Base-by-base conservation (phyloP, 2,797 vertebrate species). In the Yasuhikotakia modesta region DNA sequence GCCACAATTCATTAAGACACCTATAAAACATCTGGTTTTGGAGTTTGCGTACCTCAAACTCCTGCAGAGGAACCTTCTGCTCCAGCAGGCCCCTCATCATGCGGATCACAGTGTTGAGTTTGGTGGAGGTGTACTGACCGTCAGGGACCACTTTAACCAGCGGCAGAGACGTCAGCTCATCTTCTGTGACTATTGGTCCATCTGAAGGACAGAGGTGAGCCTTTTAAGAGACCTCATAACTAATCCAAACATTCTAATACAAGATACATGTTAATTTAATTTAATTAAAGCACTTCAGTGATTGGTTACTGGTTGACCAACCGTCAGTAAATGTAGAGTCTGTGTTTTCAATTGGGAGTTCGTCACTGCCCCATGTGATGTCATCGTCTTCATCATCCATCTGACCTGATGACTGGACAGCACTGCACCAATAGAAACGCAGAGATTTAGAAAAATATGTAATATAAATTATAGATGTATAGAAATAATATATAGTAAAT, bases 51-150 rank as follows among this genome's bases (percentile, higher is more conserved):
- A 99, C 98, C 91, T 98, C 96, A 87, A 99, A 95, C 90, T 99
- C 98, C 87, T 98, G 95, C 46, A 96, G 93, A 4, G 97, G 98
- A 53, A 96, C 90, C 70, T 96, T 96, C 89, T 98, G 97, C 80
- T 98, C 96, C 80, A 99, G 90, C 17, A 97, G 90, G 1, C 95
- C 95, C 48, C 84, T 93, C 86, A 99, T 87, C 87, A 94, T 95
- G 43, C 93, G 93, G 78, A 99, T 94, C 81, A 95, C 93, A 0
- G 91, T 88, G 88, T 93, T 95, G 86, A 99, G 84, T 70, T 93
- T 94, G 4, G 85, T 14, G 13, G 95, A 96, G 0, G 94, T 93
- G 86, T 96, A 99, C 84, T 94, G 95, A 58, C 97, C 95, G 0
- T 91, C 93, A 22, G 96, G 95, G 61, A 94, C 89, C 57, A 98